Base-by-base conservation (phyloP, 2,888 invertebrate species). In the Nemotelus nigrinus region DNA sequence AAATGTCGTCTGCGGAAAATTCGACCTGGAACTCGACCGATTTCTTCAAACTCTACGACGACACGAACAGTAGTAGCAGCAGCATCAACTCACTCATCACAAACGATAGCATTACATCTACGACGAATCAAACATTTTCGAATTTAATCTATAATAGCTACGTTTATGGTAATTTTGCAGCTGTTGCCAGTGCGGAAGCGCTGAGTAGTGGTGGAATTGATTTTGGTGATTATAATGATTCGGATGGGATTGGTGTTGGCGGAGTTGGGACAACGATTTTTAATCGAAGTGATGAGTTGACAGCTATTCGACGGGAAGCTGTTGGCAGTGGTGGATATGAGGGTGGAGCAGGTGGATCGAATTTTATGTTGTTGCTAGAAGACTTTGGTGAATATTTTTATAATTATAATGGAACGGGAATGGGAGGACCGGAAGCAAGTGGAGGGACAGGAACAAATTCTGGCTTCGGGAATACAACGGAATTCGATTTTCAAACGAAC, bases 381-480 rank as follows among this genome's bases (percentile, higher is more conserved):
- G 94, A 94, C 84, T 91, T 94, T 84, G 93, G 93, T 87, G 94
- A 94, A 85, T 94, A 93, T 86, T 92, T 94, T 85, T 91, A 91
- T 82, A 91, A 87, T 82, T 87, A 85, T 79, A 87, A 87, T 79
- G 85, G 85, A n/a, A 86, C 76, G 2, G 76, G 77, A 3, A 60
- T 57, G 50, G 60, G 5, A 53, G 63, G 41, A 57, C 60, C 53
- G 45, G 43, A 47, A 41, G 58, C 63, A 43, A 48, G 47, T 41
- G 53, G 72, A 48, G 72, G 45, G n/a, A 50, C 70, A n/a, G 86
- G 84, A 80, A 83, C 83, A 81, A 80, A 81, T 76, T 81, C 81
- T 80, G 82, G 82, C 78, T 81, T 82, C 82, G 82, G 81, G 43
- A 87, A 86, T 80, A 80, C 83, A n/a, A 86, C 86, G 8, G 84